Evolutionary conservation across 2,113 vertebrate genomes (phyloP), one percentile per base, ranked within the genome.

Genomic region (Monopterus albus): DNA sequence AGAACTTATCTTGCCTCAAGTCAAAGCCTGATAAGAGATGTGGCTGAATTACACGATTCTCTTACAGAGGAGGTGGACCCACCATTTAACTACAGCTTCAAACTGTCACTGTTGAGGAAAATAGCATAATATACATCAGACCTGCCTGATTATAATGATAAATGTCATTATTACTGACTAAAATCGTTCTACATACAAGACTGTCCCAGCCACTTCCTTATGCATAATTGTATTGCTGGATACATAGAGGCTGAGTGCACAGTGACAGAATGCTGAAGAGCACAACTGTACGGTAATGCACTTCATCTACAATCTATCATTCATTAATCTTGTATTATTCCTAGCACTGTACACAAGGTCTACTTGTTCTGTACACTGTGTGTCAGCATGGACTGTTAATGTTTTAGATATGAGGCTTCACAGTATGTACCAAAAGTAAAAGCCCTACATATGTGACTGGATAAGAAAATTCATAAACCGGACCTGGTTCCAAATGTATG

Each of bases 101-200:
- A 20, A 26, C 5, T 23, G 39, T 13, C 10, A 7, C 17, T 6
- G 47, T 20, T 1, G 13, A n/a, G 21, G 8, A 56, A 52, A 45
- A 49, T 13, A 28, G 21, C 50, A 39, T 6, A 39, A 20, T 12
- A 50, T 35, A 64, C 4, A 0, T 55, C 20, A 35, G 14, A 42
- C 10, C 18, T 14, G 49, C 20, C 40, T 18, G 47, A 69, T 42
- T 50, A 46, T 47, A 50, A 49, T 25, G 25, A 23, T 17, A 28
- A 42, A 42, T 52, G 18, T 56, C 47, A 72, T 57, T n/a, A n/a
- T n/a, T 33, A 61, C 6, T 8, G 26, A 7, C 15, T 69, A 31
- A n/a, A 53, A 59, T 2, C 29, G 65, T 1, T 5, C 57, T 13
- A 42, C 67, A 20, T 45, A 42, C 39, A 33, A 40, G 38, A 55